Conservation (phyloP, 2,797 vertebrate species). For the Peromyscus eremicus region DNA sequence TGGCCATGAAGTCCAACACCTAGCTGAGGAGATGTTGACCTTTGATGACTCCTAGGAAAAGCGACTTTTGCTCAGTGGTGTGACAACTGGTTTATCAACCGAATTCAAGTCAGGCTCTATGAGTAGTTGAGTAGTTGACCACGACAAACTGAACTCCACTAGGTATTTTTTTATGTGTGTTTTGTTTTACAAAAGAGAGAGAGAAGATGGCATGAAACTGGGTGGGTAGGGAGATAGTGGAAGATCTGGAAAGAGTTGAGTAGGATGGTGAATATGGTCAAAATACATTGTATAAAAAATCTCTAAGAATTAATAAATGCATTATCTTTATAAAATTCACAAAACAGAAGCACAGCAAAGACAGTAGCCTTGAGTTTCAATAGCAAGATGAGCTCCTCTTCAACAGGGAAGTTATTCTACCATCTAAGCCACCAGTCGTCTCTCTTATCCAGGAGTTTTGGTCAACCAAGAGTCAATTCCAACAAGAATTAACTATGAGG, state of each 20-base stretch:
- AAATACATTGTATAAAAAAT: not conserved
- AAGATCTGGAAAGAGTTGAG: not conserved
- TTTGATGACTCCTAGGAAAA: not conserved
- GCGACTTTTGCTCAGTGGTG: not conserved
- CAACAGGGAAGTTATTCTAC: conserved; percentile 18
- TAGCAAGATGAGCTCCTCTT: conserved; percentile 80
- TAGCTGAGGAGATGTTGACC: not conserved
- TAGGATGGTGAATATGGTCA: not conserved
- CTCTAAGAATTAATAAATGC: not conserved
- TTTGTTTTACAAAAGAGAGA: not conserved
- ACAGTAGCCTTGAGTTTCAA: conserved; percentile 85
- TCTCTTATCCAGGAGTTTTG: not conserved
- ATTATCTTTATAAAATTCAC: conserved; percentile 89
- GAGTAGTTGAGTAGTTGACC: no score
- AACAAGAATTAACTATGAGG: not conserved
- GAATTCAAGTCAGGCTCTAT: no score
- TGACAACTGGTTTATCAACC: not conserved
- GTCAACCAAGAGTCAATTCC: not conserved
- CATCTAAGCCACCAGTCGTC: conserved; percentile 37
- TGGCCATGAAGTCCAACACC: not conserved
- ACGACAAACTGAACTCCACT: not conserved
- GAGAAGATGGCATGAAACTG: not conserved
- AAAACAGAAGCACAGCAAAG: conserved; percentile 90
- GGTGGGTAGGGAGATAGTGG: no score
- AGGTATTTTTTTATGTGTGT: not conserved